Conservation (phyloP, 2,888 invertebrate species). For the Xanthia togata region DNA sequence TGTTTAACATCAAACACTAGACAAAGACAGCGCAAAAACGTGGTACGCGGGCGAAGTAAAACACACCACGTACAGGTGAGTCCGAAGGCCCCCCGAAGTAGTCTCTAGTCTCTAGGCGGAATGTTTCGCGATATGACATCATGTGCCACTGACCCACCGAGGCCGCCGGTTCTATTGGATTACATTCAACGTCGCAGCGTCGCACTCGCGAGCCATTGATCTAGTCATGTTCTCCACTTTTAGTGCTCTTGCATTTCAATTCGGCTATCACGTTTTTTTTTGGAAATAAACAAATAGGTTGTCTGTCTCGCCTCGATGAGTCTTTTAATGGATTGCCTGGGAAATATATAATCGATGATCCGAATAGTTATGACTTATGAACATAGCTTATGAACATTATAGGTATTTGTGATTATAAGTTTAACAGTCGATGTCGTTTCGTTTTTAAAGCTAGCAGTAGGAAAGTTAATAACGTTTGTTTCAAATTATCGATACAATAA, state of each 20-base stretch:
- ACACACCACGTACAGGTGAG: constrained; percentile 66
- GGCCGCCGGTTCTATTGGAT: constrained; percentile 80
- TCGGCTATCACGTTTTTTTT: constrained; percentile 60
- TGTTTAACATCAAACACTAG: constrained; percentile 67
- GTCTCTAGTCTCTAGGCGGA: constrained; percentile 74
- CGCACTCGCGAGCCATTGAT: constrained; percentile 67
- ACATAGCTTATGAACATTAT: neutral
- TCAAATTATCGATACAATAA: neutral
- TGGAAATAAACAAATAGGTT: constrained; percentile 60
- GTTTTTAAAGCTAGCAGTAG: constrained; percentile 8
- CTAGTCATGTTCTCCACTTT: constrained; percentile 63
- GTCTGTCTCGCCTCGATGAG: constrained; percentile 51
- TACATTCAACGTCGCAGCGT: constrained; percentile 68
- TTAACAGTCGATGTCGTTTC: neutral
- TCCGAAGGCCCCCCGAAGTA: constrained; percentile 71
- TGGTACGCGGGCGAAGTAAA: constrained; percentile 66
- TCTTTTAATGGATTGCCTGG: constrained; percentile 63
- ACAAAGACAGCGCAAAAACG: constrained; percentile 65
- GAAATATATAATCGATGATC: constrained; percentile 52
- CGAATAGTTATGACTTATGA: constrained; percentile 22
- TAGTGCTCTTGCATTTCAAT: constrained; percentile 64
- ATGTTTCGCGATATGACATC: constrained; percentile 85
- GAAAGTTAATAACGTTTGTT: neutral
- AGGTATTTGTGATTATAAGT: constrained; percentile 6
- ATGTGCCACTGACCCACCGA: constrained; percentile 88